A percentile compares a stretch with the other conserved stretches of the same genome.
Conservation (phyloP, 2,888 invertebrate genomes). For the Polia nebulosa region DNA sequence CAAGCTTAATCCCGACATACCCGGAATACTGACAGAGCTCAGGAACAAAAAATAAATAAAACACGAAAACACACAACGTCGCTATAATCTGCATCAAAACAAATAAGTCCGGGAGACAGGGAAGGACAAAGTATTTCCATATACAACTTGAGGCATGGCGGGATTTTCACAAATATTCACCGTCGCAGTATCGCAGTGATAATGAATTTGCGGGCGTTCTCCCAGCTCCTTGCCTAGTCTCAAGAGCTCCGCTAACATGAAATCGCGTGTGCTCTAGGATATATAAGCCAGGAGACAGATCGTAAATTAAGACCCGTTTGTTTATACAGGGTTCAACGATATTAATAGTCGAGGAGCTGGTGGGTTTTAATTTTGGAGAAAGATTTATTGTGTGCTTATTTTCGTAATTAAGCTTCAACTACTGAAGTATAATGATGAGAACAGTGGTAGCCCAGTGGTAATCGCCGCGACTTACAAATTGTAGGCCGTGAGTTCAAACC, state of each 20-base stretch:
- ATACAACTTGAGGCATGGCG: conserved; percentile 31
- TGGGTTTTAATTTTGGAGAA: conserved; percentile 25
- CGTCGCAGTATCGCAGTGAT: conserved; percentile 28
- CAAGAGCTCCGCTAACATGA: conserved; percentile 56
- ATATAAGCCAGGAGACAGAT: conserved; percentile 62
- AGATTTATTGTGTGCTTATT: conserved; percentile 20
- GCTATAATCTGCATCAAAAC: conserved; percentile 48
- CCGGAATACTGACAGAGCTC: conserved; percentile 20
- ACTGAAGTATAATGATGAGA: too few relatives aligned
- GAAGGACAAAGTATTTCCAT: conserved; percentile 53
- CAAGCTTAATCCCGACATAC: conserved; percentile 38
- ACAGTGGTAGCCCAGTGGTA: too few relatives aligned
- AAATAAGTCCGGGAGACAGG: conserved; percentile 50
- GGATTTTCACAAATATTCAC: conserved; percentile 57
- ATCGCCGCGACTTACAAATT: too few relatives aligned
- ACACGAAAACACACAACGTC: conserved; percentile 14
- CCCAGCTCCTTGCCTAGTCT: conserved; percentile 55
- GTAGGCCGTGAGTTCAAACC: too few relatives aligned
- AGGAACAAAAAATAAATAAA: conserved; percentile 26
- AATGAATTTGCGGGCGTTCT: conserved; percentile 60
- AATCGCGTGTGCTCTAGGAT: conserved; percentile 58
- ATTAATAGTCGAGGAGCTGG: conserved; percentile 46
- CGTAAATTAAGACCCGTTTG: conserved; percentile 62
- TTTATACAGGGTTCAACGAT: conserved; percentile 43
- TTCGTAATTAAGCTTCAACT: conserved; percentile 21